Base-by-base conservation (phyloP, 2,888 invertebrate genomes). In the Oscheius sp. region DNA sequence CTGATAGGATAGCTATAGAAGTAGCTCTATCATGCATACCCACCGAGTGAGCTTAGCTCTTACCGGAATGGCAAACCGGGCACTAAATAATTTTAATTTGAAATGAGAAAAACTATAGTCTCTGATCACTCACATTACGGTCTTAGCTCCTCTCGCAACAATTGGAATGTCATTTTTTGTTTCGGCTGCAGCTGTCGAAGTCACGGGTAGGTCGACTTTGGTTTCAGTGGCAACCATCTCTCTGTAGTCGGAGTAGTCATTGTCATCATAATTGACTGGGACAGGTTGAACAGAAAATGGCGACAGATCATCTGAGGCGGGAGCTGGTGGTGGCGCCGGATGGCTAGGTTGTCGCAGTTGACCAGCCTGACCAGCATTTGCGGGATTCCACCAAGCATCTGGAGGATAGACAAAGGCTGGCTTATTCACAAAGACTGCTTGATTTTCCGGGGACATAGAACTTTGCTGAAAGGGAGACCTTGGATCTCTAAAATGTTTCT, bases 371-470 rank as follows among this genome's bases (percentile, higher is more conserved):
- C 35, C 35, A 3, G 49, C 46, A 7, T 66, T 66, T 2, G 49
- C 66, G 7, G 66, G 49, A 66, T 66, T 52, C 66, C 66, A 52
- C 49, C 46, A 66, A 25, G 52, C 25, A 46, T 52, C 49, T 16
- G 66, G 49, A 66, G 66, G 52, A 49, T 66, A 46, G 49, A 43
- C 56, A 6, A 25, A 72, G 0, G 66, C 58, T 3, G 77, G 75
- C 45, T 74, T 72, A n/a, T 74, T 73, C 25, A 52, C 66, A 52
- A 78, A 78, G 3, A 78, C 69, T 5, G 71, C 71, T 43, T 55
- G 46, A 7, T 74, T 75, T 43, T 76, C 78, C 1, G 68, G 66
- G 0, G 78, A 76, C 78, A 78, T 78, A 49, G 75, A 46, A 7
- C 61, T 63, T 29, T 72, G 76, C 77, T 77, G 43, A 69, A 69